Percentiles rank a stretch among this genome's conserved stretches.
phyloP scores from a whole-genome alignment of 2,888 invertebrate species.

The Andrena bucephala region DNA sequence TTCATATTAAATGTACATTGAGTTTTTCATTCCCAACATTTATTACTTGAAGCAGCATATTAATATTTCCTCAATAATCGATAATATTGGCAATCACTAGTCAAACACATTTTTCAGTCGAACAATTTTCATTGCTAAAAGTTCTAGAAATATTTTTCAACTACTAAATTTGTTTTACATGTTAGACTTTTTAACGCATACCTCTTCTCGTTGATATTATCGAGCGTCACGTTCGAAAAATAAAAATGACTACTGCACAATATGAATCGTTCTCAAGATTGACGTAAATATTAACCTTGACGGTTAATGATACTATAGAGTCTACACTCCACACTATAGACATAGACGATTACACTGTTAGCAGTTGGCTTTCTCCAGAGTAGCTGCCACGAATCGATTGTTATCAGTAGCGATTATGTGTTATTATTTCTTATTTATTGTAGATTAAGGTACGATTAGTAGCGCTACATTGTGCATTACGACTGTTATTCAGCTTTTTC shows the following conservation, averaged over 20 bases:
- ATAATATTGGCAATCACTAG: too few relatives aligned
- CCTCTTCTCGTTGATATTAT: background rate
- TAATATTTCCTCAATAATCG: too few relatives aligned
- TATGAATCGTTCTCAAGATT: slow-evolving; percentile 44
- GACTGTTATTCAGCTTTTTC: slow-evolving; percentile 4
- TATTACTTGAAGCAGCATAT: too few relatives aligned
- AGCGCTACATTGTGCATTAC: background rate
- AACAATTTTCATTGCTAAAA: too few relatives aligned
- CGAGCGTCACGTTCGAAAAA: slow-evolving; percentile 29
- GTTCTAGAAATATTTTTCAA: too few relatives aligned
- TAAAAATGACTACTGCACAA: slow-evolving; percentile 43
- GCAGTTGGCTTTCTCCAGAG: slow-evolving; percentile 31
- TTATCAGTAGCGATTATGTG: slow-evolving; percentile 35
- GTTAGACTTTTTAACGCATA: too few relatives aligned
- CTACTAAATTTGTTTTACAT: too few relatives aligned
- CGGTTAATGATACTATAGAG: slow-evolving; percentile 25
- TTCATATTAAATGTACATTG: too few relatives aligned
- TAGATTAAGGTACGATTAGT: background rate
- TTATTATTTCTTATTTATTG: slow-evolving; percentile 25
- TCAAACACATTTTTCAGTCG: too few relatives aligned
- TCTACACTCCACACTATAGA: too few relatives aligned
- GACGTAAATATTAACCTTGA: slow-evolving; percentile 66
- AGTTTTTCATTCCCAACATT: too few relatives aligned
- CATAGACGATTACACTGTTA: slow-evolving; percentile 24
- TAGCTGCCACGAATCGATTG: slow-evolving; percentile 2